Conservation (phyloP, 2,888 invertebrate genomes). For the Pyrrhia umbra region DNA sequence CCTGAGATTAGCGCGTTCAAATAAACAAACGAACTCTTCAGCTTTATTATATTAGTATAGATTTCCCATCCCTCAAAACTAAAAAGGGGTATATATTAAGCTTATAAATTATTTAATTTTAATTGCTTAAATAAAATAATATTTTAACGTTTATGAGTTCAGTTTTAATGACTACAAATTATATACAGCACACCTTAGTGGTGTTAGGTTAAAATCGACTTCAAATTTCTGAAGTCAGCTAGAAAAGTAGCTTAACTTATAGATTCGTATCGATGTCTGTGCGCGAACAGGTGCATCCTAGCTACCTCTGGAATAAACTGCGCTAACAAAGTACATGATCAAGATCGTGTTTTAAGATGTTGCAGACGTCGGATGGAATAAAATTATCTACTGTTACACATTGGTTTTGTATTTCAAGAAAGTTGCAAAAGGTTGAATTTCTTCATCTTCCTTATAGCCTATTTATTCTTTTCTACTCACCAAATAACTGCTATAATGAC, state of each 20-base stretch:
- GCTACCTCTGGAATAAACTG: conserved; percentile 43
- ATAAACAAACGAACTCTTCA: too few species aligned
- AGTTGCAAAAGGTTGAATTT: neutral
- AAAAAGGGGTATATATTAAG: too few species aligned
- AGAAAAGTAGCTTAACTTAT: conserved; percentile 30
- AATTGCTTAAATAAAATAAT: too few species aligned
- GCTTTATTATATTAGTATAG: too few species aligned
- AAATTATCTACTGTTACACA: conserved; percentile 18
- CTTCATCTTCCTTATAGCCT: neutral
- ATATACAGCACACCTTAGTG: conserved; percentile 6
- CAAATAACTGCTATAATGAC: too few species aligned
- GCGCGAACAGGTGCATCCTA: conserved; percentile 49
- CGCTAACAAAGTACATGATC: conserved; percentile 41
- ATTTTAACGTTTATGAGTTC: too few species aligned
- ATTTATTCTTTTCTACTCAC: too few species aligned
- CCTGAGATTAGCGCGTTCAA: too few species aligned
- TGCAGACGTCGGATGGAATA: conserved; percentile 30
- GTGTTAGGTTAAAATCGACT: conserved; percentile 43
- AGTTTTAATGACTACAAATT: neutral
- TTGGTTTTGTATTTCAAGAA: neutral
- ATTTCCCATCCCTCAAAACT: too few species aligned
- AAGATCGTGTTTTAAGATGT: conserved; percentile 41
- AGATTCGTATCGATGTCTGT: conserved; percentile 47
- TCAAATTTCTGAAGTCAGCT: conserved; percentile 36
- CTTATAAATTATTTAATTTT: too few species aligned